Evolutionary conservation across 2,113 vertebrate species (phyloP).

Genomic region (Tetrax tetrax): DNA sequence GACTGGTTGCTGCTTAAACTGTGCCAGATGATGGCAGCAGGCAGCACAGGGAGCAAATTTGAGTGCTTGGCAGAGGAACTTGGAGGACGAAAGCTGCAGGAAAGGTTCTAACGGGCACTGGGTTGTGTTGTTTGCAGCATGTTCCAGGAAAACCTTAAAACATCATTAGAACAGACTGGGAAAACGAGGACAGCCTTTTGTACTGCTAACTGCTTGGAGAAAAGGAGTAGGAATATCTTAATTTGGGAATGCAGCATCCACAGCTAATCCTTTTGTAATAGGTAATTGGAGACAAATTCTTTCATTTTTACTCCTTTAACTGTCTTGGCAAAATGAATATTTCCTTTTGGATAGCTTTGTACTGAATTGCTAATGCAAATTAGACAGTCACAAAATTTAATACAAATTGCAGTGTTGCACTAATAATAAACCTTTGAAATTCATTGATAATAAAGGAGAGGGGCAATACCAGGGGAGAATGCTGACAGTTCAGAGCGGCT

Average conservation of each 20-base stretch:
- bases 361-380: background rate
- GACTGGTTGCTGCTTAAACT: background rate
- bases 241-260: background rate
- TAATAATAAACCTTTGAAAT: background rate
- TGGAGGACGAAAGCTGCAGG: background rate
- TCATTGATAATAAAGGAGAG: background rate
- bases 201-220: background rate
- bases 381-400: background rate
- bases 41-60: background rate
- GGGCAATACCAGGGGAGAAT: background rate
- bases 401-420: background rate
- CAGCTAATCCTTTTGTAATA: background rate
- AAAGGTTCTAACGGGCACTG: background rate
- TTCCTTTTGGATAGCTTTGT: background rate
- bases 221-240: background rate
- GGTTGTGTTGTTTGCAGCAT: background rate
- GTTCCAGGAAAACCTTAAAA: background rate
- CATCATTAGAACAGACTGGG: background rate
- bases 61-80: background rate
- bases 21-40: background rate
- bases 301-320: background rate
- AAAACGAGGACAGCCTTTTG: background rate
- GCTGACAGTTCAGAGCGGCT: background rate
- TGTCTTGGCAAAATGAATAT: background rate
- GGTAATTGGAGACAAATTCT: background rate